phyloP scores from a whole-genome alignment of 1,140 invertebrate species.

The Aphidius ervi region DNA sequence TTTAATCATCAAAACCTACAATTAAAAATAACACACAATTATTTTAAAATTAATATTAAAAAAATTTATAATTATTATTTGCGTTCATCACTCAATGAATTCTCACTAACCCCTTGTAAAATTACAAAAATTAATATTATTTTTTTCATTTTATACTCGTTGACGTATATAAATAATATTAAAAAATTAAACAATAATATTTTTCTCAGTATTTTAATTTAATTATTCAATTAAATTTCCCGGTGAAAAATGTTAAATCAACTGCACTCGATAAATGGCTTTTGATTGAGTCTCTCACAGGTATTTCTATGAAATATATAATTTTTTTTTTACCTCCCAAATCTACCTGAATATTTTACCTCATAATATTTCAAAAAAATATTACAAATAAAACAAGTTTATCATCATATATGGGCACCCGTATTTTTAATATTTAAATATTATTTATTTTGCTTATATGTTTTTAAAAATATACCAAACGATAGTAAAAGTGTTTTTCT shows the following conservation, averaged over 20 bases:
- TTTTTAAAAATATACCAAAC: constrained; percentile 5
- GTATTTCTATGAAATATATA: constrained; percentile 6
- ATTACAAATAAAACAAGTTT: background rate
- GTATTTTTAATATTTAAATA: constrained; percentile 6
- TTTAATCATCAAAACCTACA: too few relatives aligned
- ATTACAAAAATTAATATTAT: too few relatives aligned
- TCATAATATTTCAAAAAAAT: background rate
- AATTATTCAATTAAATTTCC: too few relatives aligned
- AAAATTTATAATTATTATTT: too few relatives aligned
- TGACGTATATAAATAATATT: background rate
- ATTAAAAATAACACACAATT: too few relatives aligned
- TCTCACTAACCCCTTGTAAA: too few relatives aligned
- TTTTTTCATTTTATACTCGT: constrained; percentile 12
- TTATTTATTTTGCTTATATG: constrained; percentile 3
- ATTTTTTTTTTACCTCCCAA: background rate
- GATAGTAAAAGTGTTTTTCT: constrained; percentile 2
- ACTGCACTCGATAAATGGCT: too few relatives aligned
- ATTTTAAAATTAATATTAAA: too few relatives aligned
- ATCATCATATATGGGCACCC: constrained; percentile 20
- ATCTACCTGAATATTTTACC: background rate
- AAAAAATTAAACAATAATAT: too few relatives aligned
- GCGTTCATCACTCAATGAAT: too few relatives aligned
- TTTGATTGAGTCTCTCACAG: background rate
- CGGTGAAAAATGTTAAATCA: too few relatives aligned
- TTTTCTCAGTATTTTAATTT: too few relatives aligned